Conservation (phyloP, 2,888 invertebrate species). For the Exocentrus adspersus region DNA sequence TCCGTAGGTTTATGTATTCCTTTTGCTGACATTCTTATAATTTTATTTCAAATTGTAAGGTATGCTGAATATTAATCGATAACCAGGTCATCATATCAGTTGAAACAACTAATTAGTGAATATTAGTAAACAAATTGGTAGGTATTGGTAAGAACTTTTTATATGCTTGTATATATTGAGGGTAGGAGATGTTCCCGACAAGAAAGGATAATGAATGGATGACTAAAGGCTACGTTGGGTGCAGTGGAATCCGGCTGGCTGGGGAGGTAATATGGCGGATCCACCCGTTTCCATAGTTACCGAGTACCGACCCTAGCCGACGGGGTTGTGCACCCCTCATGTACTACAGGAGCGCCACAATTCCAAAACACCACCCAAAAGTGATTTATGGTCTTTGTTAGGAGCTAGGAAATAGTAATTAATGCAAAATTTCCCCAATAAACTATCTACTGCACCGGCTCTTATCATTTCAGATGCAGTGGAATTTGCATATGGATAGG, state of each 20-base stretch:
- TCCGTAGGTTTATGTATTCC: too few relatives aligned
- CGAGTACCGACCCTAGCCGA: constrained; percentile 57
- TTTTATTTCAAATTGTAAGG: too few relatives aligned
- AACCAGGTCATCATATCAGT: too few relatives aligned
- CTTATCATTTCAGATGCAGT: constrained; percentile 22
- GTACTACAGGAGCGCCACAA: constrained; percentile 23
- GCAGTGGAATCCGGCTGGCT: constrained; percentile 42
- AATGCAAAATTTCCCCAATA: constrained; percentile 39
- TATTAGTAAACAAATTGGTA: neutral
- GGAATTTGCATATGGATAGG: neutral
- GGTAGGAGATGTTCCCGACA: constrained; percentile 50
- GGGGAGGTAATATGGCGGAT: constrained; percentile 56
- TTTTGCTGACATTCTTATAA: too few relatives aligned
- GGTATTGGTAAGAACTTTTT: constrained; percentile 41
- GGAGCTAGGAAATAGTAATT: constrained; percentile 48
- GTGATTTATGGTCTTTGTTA: constrained; percentile 49
- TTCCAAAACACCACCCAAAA: constrained; percentile 50
- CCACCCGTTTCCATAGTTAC: constrained; percentile 59
- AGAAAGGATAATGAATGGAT: constrained; percentile 12
- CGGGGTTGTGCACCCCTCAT: constrained; percentile 55
- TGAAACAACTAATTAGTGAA: neutral
- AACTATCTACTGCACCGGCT: constrained; percentile 20
- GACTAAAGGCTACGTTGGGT: constrained; percentile 10
- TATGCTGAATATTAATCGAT: too few relatives aligned
- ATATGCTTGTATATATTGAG: constrained; percentile 45